Evolutionary conservation across 2,113 vertebrate genomes (phyloP).

Genomic region (Phoxinus phoxinus): DNA sequence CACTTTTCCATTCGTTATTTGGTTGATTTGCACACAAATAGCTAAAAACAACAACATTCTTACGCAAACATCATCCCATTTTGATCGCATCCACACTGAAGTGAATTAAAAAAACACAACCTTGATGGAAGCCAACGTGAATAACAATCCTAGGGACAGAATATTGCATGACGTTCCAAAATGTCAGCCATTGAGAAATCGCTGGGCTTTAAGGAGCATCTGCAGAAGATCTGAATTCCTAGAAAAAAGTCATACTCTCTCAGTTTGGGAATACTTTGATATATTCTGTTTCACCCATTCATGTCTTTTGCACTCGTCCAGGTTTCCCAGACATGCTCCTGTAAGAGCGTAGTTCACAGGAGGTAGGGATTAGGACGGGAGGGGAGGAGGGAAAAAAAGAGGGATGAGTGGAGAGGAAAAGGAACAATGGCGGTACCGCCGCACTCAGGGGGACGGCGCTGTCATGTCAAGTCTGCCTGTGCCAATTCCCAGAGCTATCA

Average conservation of each 20-base stretch:
- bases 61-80: neutral
- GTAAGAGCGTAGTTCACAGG: constrained; percentile 61
- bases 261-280: constrained; percentile 61
- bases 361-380: constrained; percentile 69
- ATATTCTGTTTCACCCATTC: constrained; percentile 56
- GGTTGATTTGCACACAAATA: constrained; percentile 12
- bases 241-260: neutral
- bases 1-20: constrained; percentile 45
- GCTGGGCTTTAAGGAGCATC: constrained; percentile 31
- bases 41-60: constrained; percentile 4
- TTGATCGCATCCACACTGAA: neutral
- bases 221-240: constrained; percentile 21
- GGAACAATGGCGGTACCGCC: constrained; percentile 77
- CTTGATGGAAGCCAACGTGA: neutral
- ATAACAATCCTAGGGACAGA: neutral
- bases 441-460: constrained; percentile 61
- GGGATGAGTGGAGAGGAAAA: constrained; percentile 56
- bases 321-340: constrained; percentile 73
- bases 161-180: constrained; percentile 18
- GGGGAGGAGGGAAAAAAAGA: constrained; percentile 21
- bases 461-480: constrained; percentile 70
- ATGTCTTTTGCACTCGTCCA: constrained; percentile 52
- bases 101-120: neutral
- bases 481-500: constrained; percentile 82
- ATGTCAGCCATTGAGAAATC: constrained; percentile 24